Conservation (phyloP, 2,888 invertebrate species). For the Drosophila engyochracea region DNA sequence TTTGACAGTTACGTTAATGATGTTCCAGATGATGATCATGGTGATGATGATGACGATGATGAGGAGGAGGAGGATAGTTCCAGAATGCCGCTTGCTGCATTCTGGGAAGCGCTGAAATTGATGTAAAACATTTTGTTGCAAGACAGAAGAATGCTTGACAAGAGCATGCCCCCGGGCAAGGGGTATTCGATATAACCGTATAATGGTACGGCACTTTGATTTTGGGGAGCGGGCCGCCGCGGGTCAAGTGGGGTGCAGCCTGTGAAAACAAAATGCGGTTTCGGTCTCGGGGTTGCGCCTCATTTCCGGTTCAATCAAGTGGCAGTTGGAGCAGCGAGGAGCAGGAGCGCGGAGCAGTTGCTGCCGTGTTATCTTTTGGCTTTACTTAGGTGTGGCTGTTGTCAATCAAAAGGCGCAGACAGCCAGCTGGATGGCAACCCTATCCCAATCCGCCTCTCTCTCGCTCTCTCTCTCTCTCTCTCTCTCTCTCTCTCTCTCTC, state of each 20-base stretch:
- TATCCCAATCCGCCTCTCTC: slow-evolving; percentile 1
- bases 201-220: slow-evolving; percentile 70
- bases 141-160: slow-evolving; percentile 22
- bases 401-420: slow-evolving; percentile 76
- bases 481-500: neutral
- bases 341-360: slow-evolving; percentile 17
- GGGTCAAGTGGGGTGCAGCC: slow-evolving; percentile 75
- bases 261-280: slow-evolving; percentile 72
- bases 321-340: slow-evolving; percentile 31
- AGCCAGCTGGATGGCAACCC: slow-evolving; percentile 40
- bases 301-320: slow-evolving; percentile 76
- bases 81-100: slow-evolving; percentile 25
- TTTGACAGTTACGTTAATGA: slow-evolving; percentile 68
- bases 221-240: slow-evolving; percentile 55
- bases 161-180: slow-evolving; percentile 40
- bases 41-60: slow-evolving; percentile 2
- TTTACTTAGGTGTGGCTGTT: slow-evolving; percentile 78
- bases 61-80: slow-evolving; percentile 22
- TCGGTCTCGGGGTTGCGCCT: slow-evolving; percentile 51
- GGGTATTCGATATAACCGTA: slow-evolving; percentile 33
- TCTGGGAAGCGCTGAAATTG: slow-evolving; percentile 55
- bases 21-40: slow-evolving; percentile 49
- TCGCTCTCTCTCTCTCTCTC: neutral
- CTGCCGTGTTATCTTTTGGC: slow-evolving; percentile 21
- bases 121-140: slow-evolving; percentile 75